phyloP scores from a whole-genome alignment of 2,888 invertebrate genomes.

The Suillia variegata region DNA sequence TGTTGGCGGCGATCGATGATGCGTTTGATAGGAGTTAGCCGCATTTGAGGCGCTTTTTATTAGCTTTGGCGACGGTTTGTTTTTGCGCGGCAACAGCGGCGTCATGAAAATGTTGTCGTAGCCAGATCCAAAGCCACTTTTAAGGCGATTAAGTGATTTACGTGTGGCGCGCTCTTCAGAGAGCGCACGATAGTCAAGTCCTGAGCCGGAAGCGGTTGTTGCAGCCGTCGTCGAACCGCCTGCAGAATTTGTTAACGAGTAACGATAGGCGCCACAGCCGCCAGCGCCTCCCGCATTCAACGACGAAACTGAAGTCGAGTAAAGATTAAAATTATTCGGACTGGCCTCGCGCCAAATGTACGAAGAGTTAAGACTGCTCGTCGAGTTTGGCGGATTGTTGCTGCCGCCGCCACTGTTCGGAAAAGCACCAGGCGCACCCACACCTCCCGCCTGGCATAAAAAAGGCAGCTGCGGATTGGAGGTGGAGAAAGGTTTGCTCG shows the following conservation, averaged over 20 bases:
- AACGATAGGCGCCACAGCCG: too few species aligned
- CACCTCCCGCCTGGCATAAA: conserved; percentile 45
- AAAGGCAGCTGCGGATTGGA: conserved; percentile 62
- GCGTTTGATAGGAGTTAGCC: conserved; percentile 27
- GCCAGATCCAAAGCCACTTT: conserved; percentile 59
- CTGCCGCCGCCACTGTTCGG: conserved; percentile 35
- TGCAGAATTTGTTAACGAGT: conserved; percentile 49
- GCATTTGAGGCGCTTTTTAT: too few species aligned
- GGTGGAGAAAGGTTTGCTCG: conserved; percentile 61
- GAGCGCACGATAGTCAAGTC: conserved; percentile 50
- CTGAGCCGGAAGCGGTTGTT: conserved; percentile 12
- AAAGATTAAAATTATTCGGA: conserved; percentile 61
- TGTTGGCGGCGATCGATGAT: conserved; percentile 28
- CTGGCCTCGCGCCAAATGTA: conserved; percentile 62
- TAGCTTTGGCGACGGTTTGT: conserved; percentile 50
- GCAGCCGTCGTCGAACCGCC: conserved; percentile 15
- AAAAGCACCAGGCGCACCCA: conserved; percentile 28
- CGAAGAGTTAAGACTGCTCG: conserved; percentile 60
- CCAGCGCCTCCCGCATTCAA: conserved; percentile 49
- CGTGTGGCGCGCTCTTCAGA: conserved; percentile 58
- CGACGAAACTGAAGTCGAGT: conserved; percentile 60
- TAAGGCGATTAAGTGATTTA: conserved; percentile 55
- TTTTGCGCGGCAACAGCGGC: conserved; percentile 57
- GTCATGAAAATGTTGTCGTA: conserved; percentile 61
- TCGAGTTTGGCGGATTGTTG: conserved; percentile 47